phyloP scores from a whole-genome alignment of 2,888 invertebrate genomes.

The Conchocele bisecta region DNA sequence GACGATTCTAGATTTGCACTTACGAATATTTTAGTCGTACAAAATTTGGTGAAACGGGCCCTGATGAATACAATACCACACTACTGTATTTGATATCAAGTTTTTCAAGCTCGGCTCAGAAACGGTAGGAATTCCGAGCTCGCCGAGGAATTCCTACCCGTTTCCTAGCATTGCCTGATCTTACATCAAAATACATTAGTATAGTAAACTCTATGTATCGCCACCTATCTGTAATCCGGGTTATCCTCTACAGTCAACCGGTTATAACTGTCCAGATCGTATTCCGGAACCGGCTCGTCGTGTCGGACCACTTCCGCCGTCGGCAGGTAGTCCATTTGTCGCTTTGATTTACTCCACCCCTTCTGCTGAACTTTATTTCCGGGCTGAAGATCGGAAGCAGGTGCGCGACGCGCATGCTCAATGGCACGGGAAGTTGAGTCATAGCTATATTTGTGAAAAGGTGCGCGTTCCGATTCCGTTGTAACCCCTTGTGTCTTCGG shows the following conservation, averaged over 20 bases:
- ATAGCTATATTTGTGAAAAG: conserved; percentile 56
- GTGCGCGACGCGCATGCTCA: conserved; percentile 62
- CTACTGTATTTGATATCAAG: too few species aligned
- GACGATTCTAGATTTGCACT: too few species aligned
- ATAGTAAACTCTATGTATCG: too few species aligned
- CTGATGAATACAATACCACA: too few species aligned
- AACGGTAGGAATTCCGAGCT: too few species aligned
- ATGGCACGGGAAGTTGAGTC: conserved; percentile 58
- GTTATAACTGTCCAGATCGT: conserved; percentile 57
- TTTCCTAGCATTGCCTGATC: too few species aligned
- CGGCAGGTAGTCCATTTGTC: conserved; percentile 55
- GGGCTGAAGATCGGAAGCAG: conserved; percentile 62
- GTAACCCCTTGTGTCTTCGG: conserved; percentile 64
- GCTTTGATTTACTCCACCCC: conserved; percentile 65
- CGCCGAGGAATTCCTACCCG: too few species aligned
- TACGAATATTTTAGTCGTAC: too few species aligned
- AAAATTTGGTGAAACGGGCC: too few species aligned
- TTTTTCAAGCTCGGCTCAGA: too few species aligned
- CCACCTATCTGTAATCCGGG: conserved; percentile 55
- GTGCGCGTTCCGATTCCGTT: conserved; percentile 68
- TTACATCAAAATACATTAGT: too few species aligned
- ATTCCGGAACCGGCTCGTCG: conserved; percentile 57
- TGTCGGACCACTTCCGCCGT: conserved; percentile 63
- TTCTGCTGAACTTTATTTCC: conserved; percentile 62
- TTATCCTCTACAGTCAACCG: conserved; percentile 55